Evolutionary conservation across 2,113 vertebrate genomes (phyloP), one percentile per base, ranked within the genome.

Genomic region (Hyperoodon ampullatus): DNA sequence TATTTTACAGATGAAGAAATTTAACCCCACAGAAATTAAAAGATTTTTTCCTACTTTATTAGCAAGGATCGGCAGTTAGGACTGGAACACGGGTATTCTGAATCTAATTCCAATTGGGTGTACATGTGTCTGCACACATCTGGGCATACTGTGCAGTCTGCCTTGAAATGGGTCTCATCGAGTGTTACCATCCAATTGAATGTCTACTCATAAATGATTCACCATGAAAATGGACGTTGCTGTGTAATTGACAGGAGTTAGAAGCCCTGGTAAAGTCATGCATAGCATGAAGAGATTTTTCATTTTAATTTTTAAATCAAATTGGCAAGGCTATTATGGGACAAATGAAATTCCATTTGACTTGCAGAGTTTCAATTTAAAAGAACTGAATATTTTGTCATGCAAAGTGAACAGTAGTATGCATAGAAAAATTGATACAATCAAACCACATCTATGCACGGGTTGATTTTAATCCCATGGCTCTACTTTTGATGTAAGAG

Each of bases 241-340:
- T 14, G 24, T 15, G 5, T 53, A 93, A 89, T 0, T 60, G 42
- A 86, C 8, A 53, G 24, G 53, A 53, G 39, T 88, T 53, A 89
- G 23, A 88, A 81, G 39, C 2, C 19, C 42, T 42, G 8, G 42
- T 28, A 66, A 78, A 92, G 8, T 75, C 87, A 47, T n/a, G 42
- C 63, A 39, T 35, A 65, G 8, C 11, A 71, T 82, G 39, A 68
- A 66, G 28, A 24, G 1, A 78, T 58, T 84, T 95, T 86, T 33
- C 13, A 53, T 89, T 88, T 91, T 92, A 61, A 96, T 82, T 88
- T 88, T 92, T 75, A 71, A 85, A 91, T 83, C 44, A 81, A 87
- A 87, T 82, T 53, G 81, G 26, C 9, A 81, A 68, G 18, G 10
- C 19, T 90, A 91, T 81, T 80, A 88, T 74, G 53, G 23, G 28